Evolutionary conservation across 2,113 vertebrate genomes (phyloP).

Genomic region (Sphaerodactylus townsendi): DNA sequence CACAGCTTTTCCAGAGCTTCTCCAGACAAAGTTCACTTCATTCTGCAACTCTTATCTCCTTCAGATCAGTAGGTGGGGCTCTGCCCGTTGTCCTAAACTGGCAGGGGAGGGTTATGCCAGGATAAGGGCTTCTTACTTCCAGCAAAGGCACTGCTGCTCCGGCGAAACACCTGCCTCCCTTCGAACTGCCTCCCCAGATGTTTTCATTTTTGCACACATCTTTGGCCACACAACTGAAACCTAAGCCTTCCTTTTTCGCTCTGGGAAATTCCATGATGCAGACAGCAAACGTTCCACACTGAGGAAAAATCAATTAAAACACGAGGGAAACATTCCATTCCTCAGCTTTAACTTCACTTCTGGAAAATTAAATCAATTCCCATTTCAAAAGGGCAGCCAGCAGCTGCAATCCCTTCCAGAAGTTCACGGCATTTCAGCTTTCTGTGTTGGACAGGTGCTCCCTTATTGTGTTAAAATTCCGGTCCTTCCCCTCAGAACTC

Average conservation of each 20-base stretch:
- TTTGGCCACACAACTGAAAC: neutral
- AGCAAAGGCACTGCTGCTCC: no score
- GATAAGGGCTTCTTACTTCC: no score
- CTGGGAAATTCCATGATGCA: neutral
- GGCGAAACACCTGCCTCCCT: neutral
- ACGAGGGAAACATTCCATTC: neutral
- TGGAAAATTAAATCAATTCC: constrained; percentile 2
- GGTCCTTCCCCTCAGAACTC: neutral
- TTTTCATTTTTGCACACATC: neutral
- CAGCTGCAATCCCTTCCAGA: constrained; percentile 6
- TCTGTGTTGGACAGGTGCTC: neutral
- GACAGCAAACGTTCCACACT: neutral
- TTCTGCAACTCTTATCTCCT: no score
- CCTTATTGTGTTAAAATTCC: neutral
- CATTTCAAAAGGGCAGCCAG: neutral
- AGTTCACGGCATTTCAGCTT: neutral
- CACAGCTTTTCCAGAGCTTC: no score
- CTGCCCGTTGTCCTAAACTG: no score
- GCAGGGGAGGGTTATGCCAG: no score
- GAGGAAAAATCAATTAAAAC: constrained; percentile 12
- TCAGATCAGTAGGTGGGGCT: no score
- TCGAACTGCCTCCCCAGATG: neutral
- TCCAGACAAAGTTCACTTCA: no score
- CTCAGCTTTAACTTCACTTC: neutral
- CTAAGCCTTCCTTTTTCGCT: neutral